These are phyloP conservation scores for Danio jaintianensis DNA, from an alignment of 2,797 vertebrate species.

Conservation along the genomic window DNA sequence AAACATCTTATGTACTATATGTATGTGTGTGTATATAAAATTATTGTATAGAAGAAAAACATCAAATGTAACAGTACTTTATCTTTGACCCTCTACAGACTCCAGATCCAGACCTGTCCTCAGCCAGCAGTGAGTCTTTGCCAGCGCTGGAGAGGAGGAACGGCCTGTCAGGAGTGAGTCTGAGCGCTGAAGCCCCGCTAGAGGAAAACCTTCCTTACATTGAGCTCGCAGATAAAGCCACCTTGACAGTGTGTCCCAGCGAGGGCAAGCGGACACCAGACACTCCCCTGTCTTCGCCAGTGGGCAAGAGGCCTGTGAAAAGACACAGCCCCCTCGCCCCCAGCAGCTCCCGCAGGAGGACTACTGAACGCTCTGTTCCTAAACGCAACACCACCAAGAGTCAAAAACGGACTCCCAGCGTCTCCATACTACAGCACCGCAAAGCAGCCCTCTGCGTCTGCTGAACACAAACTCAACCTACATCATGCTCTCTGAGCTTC, in stretches of 20 bases:
- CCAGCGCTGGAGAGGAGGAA: slow-evolving; percentile 68
- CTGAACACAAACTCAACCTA: slow-evolving; percentile 56
- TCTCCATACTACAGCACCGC: slow-evolving; percentile 62
- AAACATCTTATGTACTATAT: no score
- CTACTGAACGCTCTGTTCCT: slow-evolving; percentile 40
- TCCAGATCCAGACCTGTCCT: slow-evolving; percentile 59
- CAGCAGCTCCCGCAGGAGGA: slow-evolving; percentile 39
- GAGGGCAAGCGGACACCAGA: slow-evolving; percentile 64
- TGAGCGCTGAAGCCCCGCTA: slow-evolving; percentile 61
- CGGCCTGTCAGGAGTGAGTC: slow-evolving; percentile 68
- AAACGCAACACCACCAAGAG: slow-evolving; percentile 52
- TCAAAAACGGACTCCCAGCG: slow-evolving; percentile 64
- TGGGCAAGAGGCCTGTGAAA: slow-evolving; percentile 63
- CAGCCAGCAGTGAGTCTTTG: slow-evolving; percentile 58
- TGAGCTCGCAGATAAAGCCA: slow-evolving; percentile 45
- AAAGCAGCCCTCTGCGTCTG: slow-evolving; percentile 72
- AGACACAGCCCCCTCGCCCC: slow-evolving; percentile 55
- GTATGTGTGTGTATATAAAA: no score
- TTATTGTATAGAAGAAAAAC: neutral
- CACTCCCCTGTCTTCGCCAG: slow-evolving; percentile 45
- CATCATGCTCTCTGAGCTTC: slow-evolving; percentile 20
- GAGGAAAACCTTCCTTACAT: slow-evolving; percentile 54
- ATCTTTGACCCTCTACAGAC: slow-evolving; percentile 45
- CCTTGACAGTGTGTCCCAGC: slow-evolving; percentile 65
- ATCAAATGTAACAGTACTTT: neutral